These are phyloP conservation scores for Acanthococcus lagerstroemiae DNA, from an alignment of 2,888 invertebrate species.

Conservation along the genomic window DNA sequence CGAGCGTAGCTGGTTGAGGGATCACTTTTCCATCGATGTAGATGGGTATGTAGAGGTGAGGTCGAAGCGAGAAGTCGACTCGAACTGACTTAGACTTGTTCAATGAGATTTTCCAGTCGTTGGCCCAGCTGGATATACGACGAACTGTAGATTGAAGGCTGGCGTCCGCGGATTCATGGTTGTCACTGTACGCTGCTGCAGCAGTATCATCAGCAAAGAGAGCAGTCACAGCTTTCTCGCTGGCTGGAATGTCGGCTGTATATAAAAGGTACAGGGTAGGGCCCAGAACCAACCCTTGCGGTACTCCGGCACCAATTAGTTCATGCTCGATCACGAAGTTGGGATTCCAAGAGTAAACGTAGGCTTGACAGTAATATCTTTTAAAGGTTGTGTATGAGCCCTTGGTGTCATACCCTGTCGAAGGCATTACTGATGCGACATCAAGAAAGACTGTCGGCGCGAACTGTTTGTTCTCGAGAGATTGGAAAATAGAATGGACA, in stretches of 20 bases:
- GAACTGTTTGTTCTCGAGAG: slow-evolving; percentile 35
- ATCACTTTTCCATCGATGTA: neutral
- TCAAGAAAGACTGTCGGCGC: slow-evolving; percentile 39
- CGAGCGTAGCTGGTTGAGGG: neutral
- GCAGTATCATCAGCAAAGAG: neutral
- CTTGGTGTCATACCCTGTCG: slow-evolving; percentile 40
- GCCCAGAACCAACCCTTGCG: neutral
- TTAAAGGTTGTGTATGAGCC: slow-evolving; percentile 37
- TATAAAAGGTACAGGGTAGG: neutral
- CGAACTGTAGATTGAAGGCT: neutral
- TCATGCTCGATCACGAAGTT: neutral
- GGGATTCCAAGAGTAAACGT: neutral
- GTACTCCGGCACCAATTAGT: neutral
- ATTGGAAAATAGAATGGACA: slow-evolving; percentile 34
- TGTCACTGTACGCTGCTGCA: neutral
- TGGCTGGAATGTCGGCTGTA: neutral
- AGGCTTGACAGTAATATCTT: neutral
- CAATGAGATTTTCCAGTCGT: neutral
- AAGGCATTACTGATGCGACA: slow-evolving; percentile 39
- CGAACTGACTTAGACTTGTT: neutral
- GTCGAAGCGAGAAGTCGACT: no score
- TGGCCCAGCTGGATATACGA: neutral
- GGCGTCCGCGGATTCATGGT: neutral
- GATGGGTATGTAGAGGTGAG: neutral
- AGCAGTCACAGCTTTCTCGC: neutral